Percentiles rank a stretch among this genome's conserved stretches.
These are phyloP conservation scores for Itoplectis maculator DNA, from an alignment of 2,888 invertebrate species.

Conservation along the genomic window DNA sequence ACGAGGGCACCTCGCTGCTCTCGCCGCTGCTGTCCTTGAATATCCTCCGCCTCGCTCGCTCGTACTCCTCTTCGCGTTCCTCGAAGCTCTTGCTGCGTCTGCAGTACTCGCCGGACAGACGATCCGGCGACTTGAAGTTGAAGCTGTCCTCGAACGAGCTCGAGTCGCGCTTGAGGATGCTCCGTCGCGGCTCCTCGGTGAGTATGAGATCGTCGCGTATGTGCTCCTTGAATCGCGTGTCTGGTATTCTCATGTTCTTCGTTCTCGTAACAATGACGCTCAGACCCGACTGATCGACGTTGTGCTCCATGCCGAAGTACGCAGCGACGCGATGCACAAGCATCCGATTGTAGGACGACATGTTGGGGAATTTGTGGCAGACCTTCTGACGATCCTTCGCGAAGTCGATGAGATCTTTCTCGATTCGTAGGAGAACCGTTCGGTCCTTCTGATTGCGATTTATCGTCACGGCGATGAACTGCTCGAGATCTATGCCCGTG, in stretches of 20 bases:
- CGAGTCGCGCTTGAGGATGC: slow-evolving; percentile 93
- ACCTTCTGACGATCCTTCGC: slow-evolving; percentile 88
- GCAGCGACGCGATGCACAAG: slow-evolving; percentile 97
- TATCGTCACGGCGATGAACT: slow-evolving; percentile 95
- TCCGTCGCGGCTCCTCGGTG: slow-evolving; percentile 89
- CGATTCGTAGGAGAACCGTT: slow-evolving; percentile 93
- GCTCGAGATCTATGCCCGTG: slow-evolving; percentile 92
- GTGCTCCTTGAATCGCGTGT: slow-evolving; percentile 90
- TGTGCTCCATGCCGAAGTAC: slow-evolving; percentile 97
- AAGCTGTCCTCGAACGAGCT: slow-evolving; percentile 91
- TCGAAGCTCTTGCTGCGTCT: slow-evolving; percentile 94
- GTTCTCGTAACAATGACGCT: slow-evolving; percentile 95
- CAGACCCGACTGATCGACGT: slow-evolving; percentile 93
- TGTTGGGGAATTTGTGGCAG: slow-evolving; percentile 93
- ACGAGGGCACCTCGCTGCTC: slow-evolving; percentile 79
- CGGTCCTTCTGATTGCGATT: slow-evolving; percentile 96
- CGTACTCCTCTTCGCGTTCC: slow-evolving; percentile 96
- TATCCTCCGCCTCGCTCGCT: slow-evolving; percentile 93
- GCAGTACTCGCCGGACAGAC: slow-evolving; percentile 87
- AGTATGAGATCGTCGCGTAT: slow-evolving; percentile 88
- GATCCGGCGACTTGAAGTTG: slow-evolving; percentile 87
- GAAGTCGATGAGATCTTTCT: slow-evolving; percentile 93
- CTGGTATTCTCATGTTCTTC: slow-evolving; percentile 88
- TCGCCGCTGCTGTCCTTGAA: slow-evolving; percentile 87
- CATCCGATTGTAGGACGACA: slow-evolving; percentile 98